Conservation (phyloP, 2,888 invertebrate genomes). For the Hyles lineata region DNA sequence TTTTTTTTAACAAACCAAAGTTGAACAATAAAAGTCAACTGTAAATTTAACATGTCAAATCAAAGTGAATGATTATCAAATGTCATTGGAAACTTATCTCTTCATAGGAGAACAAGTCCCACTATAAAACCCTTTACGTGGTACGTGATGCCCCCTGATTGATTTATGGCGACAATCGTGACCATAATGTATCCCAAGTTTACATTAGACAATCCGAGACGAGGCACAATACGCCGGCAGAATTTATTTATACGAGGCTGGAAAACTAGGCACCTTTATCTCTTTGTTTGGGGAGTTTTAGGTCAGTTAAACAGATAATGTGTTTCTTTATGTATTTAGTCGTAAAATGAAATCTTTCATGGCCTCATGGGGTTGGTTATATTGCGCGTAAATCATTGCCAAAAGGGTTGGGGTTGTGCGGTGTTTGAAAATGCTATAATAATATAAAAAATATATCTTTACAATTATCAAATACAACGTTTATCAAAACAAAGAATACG, state of each 20-base stretch:
- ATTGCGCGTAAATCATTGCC: constrained; percentile 53
- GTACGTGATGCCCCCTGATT: constrained; percentile 67
- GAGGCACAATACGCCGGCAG: constrained; percentile 68
- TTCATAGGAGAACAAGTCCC: constrained; percentile 58
- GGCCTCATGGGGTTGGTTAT: constrained; percentile 69
- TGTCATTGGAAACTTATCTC: constrained; percentile 67
- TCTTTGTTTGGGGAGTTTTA: constrained; percentile 74
- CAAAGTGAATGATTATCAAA: constrained; percentile 31
- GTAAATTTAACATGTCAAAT: constrained; percentile 10
- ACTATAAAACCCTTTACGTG: constrained; percentile 74
- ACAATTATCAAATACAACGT: not conserved
- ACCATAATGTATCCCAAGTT: constrained; percentile 71
- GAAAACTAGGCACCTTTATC: constrained; percentile 77
- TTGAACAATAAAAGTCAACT: constrained; percentile 15
- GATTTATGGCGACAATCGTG: constrained; percentile 71
- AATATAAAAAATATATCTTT: constrained; percentile 3
- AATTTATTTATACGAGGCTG: constrained; percentile 79
- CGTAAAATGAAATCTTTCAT: constrained; percentile 64
- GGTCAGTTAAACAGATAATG: constrained; percentile 80
- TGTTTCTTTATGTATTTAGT: constrained; percentile 74
- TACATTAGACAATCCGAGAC: constrained; percentile 73
- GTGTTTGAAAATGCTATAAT: constrained; percentile 1
- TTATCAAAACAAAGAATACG: not conserved
- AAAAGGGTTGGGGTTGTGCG: constrained; percentile 44
- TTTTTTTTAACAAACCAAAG: not conserved